These are phyloP conservation scores for Xestia sexstrigata DNA, from an alignment of 2,888 invertebrate genomes.

Conservation along the genomic window DNA sequence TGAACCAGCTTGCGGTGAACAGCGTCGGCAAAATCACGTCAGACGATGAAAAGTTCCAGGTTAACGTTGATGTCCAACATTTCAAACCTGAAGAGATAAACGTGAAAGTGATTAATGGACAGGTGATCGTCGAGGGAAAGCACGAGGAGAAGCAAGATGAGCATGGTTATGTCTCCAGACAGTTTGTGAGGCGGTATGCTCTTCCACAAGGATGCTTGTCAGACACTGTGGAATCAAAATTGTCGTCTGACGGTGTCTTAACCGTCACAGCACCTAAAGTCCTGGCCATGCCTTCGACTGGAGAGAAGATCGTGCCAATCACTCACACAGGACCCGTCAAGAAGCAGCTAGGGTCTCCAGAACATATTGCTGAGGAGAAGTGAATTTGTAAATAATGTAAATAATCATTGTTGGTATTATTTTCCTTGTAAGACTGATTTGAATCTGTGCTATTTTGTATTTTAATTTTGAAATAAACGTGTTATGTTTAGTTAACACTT, in stretches of 20 bases:
- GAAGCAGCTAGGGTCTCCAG: constrained; percentile 73
- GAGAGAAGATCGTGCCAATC: constrained; percentile 91
- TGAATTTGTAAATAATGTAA: constrained; percentile 47
- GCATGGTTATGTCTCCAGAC: constrained; percentile 93
- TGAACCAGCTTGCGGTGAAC: constrained; percentile 82
- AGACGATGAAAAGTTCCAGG: constrained; percentile 91
- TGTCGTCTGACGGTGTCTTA: constrained; percentile 94
- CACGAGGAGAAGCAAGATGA: constrained; percentile 94
- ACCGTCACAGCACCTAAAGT: constrained; percentile 93
- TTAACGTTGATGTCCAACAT: constrained; percentile 94
- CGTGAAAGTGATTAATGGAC: constrained; percentile 93
- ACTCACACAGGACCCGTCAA: constrained; percentile 91
- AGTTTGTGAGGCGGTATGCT: constrained; percentile 93
- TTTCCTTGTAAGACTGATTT: constrained; percentile 77
- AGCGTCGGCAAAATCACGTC: constrained; percentile 86
- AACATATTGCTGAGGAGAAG: constrained; percentile 29
- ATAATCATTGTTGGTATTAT: constrained; percentile 44
- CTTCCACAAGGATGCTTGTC: constrained; percentile 94
- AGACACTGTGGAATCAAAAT: constrained; percentile 92
- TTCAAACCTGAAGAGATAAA: constrained; percentile 94
- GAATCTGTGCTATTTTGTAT: constrained; percentile 56
- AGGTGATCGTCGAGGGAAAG: constrained; percentile 93
- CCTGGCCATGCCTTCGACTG: constrained; percentile 81
- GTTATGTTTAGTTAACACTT: background rate
- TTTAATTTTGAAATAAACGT: constrained; percentile 56